These are phyloP conservation scores for Euplagia quadripunctaria DNA, from an alignment of 2,888 invertebrate genomes.

Conservation along the genomic window DNA sequence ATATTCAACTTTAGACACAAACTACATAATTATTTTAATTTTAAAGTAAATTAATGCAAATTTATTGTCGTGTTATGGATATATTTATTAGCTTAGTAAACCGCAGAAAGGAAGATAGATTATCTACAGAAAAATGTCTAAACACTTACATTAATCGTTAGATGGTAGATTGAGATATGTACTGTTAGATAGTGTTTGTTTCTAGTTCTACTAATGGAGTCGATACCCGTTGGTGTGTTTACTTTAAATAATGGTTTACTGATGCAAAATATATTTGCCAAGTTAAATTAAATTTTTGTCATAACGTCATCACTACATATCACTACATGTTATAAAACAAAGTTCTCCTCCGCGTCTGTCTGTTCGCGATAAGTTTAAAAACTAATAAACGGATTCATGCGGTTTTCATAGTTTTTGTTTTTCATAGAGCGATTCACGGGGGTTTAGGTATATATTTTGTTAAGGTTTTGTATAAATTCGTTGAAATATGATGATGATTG, in stretches of 20 bases:
- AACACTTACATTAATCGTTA: constrained; percentile 19
- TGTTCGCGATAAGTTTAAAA: too few species aligned
- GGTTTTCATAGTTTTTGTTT: too few species aligned
- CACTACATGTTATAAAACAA: too few species aligned
- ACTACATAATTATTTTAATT: not conserved
- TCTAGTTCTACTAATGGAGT: constrained; percentile 16
- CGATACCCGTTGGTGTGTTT: constrained; percentile 10
- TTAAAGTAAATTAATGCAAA: constrained; percentile 1
- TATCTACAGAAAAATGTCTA: constrained; percentile 17
- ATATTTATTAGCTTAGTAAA: constrained; percentile 3
- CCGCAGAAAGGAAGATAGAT: constrained; percentile 9
- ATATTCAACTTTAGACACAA: not conserved
- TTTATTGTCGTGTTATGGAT: not conserved
- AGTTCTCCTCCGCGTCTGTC: too few species aligned
- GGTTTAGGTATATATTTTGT: too few species aligned
- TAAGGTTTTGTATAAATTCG: too few species aligned
- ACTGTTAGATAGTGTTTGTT: constrained; percentile 18
- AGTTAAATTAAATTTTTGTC: not conserved
- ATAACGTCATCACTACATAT: too few species aligned
- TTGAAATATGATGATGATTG: too few species aligned
- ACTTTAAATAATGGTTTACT: constrained; percentile 12
- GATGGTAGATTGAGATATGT: constrained; percentile 22
- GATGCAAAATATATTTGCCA: constrained; percentile 9
- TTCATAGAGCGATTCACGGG: too few species aligned
- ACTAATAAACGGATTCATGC: too few species aligned